phyloP scores from a whole-genome alignment of 2,888 invertebrate genomes.

The Zele albiditarsus region DNA sequence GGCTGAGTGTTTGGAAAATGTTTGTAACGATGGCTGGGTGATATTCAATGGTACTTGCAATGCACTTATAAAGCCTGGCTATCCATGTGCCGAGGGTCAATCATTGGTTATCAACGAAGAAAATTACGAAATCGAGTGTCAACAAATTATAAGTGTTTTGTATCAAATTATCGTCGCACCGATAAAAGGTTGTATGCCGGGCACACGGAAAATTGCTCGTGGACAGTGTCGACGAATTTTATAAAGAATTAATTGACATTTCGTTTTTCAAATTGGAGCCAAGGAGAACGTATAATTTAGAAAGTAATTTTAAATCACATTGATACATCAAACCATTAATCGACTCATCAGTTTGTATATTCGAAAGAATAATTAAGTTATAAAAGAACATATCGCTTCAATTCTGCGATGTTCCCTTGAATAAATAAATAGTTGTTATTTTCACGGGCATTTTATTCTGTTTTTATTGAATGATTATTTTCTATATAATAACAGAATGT shows the following conservation, averaged over 20 bases:
- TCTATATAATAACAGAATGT: not conserved
- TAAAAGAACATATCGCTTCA: not conserved
- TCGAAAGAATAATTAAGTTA: constrained; percentile 1
- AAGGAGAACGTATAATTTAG: not conserved
- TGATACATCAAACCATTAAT: not conserved
- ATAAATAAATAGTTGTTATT: no score
- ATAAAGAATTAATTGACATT: constrained; percentile 21
- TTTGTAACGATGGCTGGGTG: constrained; percentile 75
- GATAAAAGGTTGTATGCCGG: constrained; percentile 42
- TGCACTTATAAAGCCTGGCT: constrained; percentile 67
- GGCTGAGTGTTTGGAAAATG: constrained; percentile 77
- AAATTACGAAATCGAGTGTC: constrained; percentile 75
- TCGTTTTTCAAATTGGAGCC: not conserved
- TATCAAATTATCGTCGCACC: constrained; percentile 48
- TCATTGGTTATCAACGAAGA: constrained; percentile 77
- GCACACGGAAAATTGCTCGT: constrained; percentile 41
- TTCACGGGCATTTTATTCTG: no score
- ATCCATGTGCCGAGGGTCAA: constrained; percentile 72
- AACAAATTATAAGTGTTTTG: constrained; percentile 3
- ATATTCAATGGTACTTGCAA: constrained; percentile 72
- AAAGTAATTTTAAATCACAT: not conserved
- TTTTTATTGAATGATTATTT: no score
- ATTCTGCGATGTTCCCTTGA: not conserved
- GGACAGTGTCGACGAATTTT: constrained; percentile 46
- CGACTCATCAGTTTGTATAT: not conserved